phyloP scores from a whole-genome alignment of 2,888 invertebrate genomes.

The Gerosis bhagava region DNA sequence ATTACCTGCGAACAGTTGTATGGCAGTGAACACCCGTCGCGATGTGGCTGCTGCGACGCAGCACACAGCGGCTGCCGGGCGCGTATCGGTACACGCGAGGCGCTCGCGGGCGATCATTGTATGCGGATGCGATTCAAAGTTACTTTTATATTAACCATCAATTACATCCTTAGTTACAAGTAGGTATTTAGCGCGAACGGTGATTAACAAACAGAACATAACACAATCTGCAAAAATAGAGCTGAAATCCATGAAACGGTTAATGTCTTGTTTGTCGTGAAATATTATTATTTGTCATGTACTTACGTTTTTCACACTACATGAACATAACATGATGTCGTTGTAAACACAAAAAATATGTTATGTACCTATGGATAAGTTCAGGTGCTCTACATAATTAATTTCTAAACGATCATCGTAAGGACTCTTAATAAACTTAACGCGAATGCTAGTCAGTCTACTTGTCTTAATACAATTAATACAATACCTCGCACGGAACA shows the following conservation, averaged over 20 bases:
- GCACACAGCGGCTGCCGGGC: constrained; percentile 53
- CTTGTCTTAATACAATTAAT: constrained; percentile 34
- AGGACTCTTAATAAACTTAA: constrained; percentile 10
- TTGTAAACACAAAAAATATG: constrained; percentile 39
- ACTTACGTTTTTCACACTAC: constrained; percentile 44
- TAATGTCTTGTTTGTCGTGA: constrained; percentile 15
- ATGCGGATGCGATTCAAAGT: constrained; percentile 6
- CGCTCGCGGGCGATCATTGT: constrained; percentile 41
- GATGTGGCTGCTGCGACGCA: constrained; percentile 25
- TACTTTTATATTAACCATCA: constrained; percentile 4
- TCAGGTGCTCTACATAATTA: constrained; percentile 74
- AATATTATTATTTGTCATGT: constrained; percentile 16
- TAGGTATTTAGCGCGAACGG: constrained; percentile 13
- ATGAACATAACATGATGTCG: constrained; percentile 59
- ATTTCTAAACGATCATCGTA: constrained; percentile 42
- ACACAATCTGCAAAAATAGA: constrained; percentile 49
- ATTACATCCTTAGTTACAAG: constrained; percentile 18
- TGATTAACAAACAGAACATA: constrained; percentile 30
- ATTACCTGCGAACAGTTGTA: constrained; percentile 79
- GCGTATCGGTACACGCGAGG: constrained; percentile 58
- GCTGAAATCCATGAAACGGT: constrained; percentile 37
- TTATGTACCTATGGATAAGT: constrained; percentile 61
- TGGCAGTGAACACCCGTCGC: constrained; percentile 55
- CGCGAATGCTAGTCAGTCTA: constrained; percentile 20
- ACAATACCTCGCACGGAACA: constrained; percentile 77